Percentiles rank a stretch among this genome's conserved stretches.
These are phyloP conservation scores for Cremastobaeus sp. DNA, from an alignment of 2,888 invertebrate genomes.

Conservation along the genomic window DNA sequence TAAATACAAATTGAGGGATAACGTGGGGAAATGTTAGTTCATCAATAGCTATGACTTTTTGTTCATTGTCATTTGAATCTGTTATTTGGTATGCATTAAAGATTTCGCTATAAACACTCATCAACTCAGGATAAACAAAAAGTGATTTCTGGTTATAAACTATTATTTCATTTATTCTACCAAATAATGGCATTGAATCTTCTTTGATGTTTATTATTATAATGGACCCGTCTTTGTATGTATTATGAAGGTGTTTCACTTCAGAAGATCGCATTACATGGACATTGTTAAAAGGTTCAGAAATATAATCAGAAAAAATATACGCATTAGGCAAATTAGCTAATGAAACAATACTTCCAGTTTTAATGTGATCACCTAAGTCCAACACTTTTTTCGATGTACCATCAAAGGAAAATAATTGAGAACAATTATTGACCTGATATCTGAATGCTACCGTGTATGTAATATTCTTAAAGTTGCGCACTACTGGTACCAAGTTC, in stretches of 20 bases:
- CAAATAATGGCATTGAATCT: neutral
- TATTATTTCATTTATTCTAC: neutral
- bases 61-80: neutral
- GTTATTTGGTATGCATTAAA: neutral
- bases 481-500: conserved; percentile 40
- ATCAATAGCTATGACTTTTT: neutral
- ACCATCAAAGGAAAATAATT: neutral
- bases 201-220: neutral
- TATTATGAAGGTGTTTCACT: neutral
- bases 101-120: neutral
- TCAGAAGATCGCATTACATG: neutral
- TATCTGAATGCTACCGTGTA: conserved; percentile 50
- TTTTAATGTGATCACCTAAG: neutral
- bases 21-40: neutral
- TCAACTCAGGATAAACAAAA: neutral
- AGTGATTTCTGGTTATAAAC: neutral
- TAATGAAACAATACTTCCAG: neutral
- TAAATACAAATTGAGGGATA: neutral
- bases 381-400: neutral
- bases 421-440: conserved; percentile 48
- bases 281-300: neutral
- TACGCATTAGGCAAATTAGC: neutral
- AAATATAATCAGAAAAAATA: neutral
- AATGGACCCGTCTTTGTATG: neutral
- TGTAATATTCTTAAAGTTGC: conserved; percentile 59